These are phyloP conservation scores for Perca flavescens DNA, from an alignment of 2,113 vertebrate genomes.

Conservation along the genomic window DNA sequence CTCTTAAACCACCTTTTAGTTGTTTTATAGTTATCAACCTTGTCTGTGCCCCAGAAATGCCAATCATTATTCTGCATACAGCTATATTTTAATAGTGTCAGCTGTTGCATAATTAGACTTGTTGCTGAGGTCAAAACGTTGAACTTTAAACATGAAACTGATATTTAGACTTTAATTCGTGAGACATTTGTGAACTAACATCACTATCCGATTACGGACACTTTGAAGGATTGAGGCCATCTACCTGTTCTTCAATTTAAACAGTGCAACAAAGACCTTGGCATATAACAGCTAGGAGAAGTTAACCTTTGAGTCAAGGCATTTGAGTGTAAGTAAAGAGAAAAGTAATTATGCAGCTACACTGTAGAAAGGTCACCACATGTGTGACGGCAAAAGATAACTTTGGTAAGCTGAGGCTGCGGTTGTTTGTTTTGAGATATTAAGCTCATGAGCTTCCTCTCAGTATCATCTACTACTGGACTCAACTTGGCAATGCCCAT, in stretches of 20 bases:
- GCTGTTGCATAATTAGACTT: conserved; percentile 9
- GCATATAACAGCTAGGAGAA: conserved; percentile 68
- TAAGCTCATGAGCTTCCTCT: conserved; percentile 37
- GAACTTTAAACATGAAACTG: conserved; percentile 36
- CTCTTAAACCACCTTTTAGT: conserved; percentile 76
- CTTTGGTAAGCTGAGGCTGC: conserved; percentile 43
- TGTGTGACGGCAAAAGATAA: conserved; percentile 71
- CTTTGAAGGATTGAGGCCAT: conserved; percentile 59
- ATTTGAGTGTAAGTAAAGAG: conserved; percentile 68
- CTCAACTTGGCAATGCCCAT: conserved; percentile 15
- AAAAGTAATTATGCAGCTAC: conserved; percentile 80
- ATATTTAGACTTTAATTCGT: conserved; percentile 45
- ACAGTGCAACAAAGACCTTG: conserved; percentile 53
- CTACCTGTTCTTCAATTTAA: conserved; percentile 40
- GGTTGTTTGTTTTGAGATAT: conserved; percentile 65
- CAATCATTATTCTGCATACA: conserved; percentile 32
- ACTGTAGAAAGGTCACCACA: conserved; percentile 77
- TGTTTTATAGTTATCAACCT: conserved; percentile 68
- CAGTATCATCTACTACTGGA: conserved; percentile 14
- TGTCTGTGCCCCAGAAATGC: conserved; percentile 10
- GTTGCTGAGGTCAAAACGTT: conserved; percentile 34
- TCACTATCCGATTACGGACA: conserved; percentile 30
- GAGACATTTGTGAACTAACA: conserved; percentile 38
- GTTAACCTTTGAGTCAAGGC: conserved; percentile 80
- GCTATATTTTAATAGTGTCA: conserved; percentile 47